Evolutionary conservation across 2,797 vertebrate species (phyloP), one percentile per base, ranked within the genome.

Genomic region (Pyrocephalus nanus): DNA sequence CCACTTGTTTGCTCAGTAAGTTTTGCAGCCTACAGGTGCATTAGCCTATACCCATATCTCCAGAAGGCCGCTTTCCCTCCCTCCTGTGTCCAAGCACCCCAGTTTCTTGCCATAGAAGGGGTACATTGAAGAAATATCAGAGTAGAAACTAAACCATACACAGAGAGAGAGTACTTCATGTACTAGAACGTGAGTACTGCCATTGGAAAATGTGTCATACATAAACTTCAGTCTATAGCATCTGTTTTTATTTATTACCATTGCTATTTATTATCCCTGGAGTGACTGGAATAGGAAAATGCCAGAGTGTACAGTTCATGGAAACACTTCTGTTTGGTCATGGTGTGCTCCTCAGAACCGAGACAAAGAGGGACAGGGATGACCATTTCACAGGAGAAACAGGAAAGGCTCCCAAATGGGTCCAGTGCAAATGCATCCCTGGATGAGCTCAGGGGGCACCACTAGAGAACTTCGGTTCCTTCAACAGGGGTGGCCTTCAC

Each of bases 281-380:
- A 84, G 51, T 62, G 64, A 64, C 65, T 11, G 43, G 15, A 75
- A 57, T 29, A 80, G 66, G 61, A 88, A 73, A 75, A 88, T 25
- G 3, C 26, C 38, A 77, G 60, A 64, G 25, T 0, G 0, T 65
- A 27, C 2, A 2, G 47, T 62, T 86, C 57, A 74, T 6, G 0
- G 48, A 66, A 60, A 36, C 50, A 36, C 36, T 84, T 88, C 47
- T 78, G 12, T 47, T 72, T 42, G 40, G 18, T 26, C 32, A 43
- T 55, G 13, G 26, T 27, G 9, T 50, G 40, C 18, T 85, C 48
- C 47, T 70, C 67, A 87, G 66, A 92, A 72, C 48, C 23, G 21
- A 53, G 32, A 29, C 60, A 93, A n/a, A 81, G 62, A 43, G 27
- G 6, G 29, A 38, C 51, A 73, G 22, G 21, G 21, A 15, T 72